Evolutionary conservation across 30 jellyfish, hydroid and myxozoan species (phyloP), one percentile per base, ranked within the genome.

Genomic region (Chrysaora quinquecirrha): DNA sequence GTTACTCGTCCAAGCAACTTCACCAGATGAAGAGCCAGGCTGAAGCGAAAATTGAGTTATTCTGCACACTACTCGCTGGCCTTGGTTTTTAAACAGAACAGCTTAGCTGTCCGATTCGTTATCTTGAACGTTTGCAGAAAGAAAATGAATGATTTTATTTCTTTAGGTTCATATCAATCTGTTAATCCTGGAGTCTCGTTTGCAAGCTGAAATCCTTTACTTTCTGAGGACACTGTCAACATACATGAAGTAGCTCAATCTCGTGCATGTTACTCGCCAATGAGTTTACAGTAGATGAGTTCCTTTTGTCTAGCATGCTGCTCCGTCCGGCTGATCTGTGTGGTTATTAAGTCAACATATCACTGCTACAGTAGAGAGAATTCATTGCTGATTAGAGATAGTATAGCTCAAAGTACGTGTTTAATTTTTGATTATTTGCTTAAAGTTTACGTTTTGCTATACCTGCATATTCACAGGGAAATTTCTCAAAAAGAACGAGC

Each of bases 161-260:
- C 71, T 65, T 30, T 50, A 94, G 99, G 96, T 94, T 1, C 99
- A 94, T 80, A 82, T 94, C 47, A 94, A 94, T 56, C 58, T 94
- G 89, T 84, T 94, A 75, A 94, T 86, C 12, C 75, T 94, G 64
- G 99, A 94, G 73, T 91, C 99, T 3, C 73, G 94, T 12, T 28
- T 86, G 83, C 99, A 94, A 48, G 99, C 99, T 29, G 96, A 71
- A 31, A 68, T 94, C 52, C 94, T 94, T n/a, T 94, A 94, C 34
- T 93, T 87, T 33, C 74, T 86, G 24, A 69, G 99, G 76, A 76
- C 90, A 58, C 83, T 94, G 1, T 81, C 90, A 75, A 31, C 56
- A 69, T 71, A 85, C 92, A 94, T 94, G 99, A 88, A 75, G 68
- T 80, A 64, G 80, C 81, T 3, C 54, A 6, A 38, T n/a, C 54